Evolutionary conservation across 2,113 vertebrate genomes (phyloP).

Genomic region (Hemicordylus capensis): DNA sequence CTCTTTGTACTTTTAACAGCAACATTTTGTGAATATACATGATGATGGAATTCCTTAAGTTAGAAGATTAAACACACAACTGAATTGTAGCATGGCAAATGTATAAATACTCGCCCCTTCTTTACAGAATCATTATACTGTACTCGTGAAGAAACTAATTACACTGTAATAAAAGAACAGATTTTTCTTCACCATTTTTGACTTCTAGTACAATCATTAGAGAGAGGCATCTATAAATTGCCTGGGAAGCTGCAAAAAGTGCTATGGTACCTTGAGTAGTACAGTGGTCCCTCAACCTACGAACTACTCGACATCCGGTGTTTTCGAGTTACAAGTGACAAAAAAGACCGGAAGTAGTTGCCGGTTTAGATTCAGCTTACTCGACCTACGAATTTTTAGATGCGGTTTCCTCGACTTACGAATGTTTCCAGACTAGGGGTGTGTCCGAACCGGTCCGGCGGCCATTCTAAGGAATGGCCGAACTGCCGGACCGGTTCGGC

Average conservation of each 20-base stretch:
- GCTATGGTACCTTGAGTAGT: neutral
- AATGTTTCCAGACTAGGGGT: too few species aligned
- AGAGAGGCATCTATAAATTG: neutral
- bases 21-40: slow-evolving; percentile 13
- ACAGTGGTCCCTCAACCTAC: too few species aligned
- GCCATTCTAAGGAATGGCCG: too few species aligned
- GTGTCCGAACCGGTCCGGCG: too few species aligned
- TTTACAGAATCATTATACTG: neutral
- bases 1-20: accelerated
- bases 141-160: accelerated
- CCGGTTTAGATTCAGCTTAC: too few species aligned
- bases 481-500: too few species aligned
- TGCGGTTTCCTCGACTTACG: too few species aligned
- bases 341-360: too few species aligned
- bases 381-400: too few species aligned
- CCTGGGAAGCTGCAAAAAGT: neutral
- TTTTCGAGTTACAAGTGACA: too few species aligned
- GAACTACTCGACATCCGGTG: too few species aligned
- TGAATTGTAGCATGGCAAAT: neutral
- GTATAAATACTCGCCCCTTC: neutral
- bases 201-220: neutral
- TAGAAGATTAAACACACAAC: too few species aligned
- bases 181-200: neutral
- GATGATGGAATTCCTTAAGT: neutral
- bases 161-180: neutral